Evolutionary conservation across 2,113 vertebrate species (phyloP).

Genomic region (Henicopernis longicauda): DNA sequence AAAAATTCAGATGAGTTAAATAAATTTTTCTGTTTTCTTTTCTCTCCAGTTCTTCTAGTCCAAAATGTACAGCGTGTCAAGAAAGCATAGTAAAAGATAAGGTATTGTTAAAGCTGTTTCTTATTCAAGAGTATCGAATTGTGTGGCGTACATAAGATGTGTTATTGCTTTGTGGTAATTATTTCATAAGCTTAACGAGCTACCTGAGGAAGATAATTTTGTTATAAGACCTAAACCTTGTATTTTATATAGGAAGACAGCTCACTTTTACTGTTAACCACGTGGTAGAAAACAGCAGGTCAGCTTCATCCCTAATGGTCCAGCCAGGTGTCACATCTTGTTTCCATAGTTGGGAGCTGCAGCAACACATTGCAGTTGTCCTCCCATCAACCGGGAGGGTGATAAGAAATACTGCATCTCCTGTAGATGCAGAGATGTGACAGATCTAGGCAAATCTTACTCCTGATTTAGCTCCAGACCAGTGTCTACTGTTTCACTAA

Average conservation of each 20-base stretch:
- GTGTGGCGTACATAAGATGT: neutral
- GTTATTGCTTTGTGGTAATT: neutral
- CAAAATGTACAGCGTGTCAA: conserved; percentile 80
- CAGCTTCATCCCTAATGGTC: neutral
- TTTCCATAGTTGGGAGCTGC: neutral
- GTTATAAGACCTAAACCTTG: neutral
- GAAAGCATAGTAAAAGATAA: conserved; percentile 79
- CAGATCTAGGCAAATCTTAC: neutral
- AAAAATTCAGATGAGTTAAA: neutral
- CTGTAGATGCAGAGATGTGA: neutral
- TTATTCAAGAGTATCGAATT: neutral
- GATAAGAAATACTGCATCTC: neutral
- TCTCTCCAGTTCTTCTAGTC: conserved; percentile 68
- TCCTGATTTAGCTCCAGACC: neutral
- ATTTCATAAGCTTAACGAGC: neutral
- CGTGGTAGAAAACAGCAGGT: neutral
- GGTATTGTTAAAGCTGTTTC: conserved; percentile 55
- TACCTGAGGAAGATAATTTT: neutral
- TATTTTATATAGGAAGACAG: neutral
- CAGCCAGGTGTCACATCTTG: neutral
- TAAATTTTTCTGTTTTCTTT: conserved; percentile 23
- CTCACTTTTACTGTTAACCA: neutral
- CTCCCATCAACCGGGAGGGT: neutral
- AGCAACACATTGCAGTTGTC: neutral
- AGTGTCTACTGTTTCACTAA: neutral